Percentiles rank a stretch among this genome's conserved stretches.
phyloP scores from a whole-genome alignment of 2,113 vertebrate genomes.

The Microtus pennsylvanicus region DNA sequence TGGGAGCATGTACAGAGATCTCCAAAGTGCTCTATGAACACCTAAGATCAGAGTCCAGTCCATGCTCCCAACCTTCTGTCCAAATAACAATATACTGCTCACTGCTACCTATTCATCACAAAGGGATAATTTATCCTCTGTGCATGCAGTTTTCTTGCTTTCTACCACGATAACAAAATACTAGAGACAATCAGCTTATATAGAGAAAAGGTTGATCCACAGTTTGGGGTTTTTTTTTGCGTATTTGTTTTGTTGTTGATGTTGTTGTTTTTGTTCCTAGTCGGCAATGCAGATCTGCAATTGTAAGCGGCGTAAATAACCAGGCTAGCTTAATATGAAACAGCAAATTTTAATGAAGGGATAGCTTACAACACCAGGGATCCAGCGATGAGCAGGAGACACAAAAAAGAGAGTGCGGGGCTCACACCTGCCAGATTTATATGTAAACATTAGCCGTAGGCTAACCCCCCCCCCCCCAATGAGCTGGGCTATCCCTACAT shows the following conservation, averaged over 20 bases:
- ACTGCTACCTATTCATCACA: background rate
- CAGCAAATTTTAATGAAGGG: no score
- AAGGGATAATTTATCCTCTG: background rate
- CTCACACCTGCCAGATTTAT: no score
- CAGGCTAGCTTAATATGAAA: no score
- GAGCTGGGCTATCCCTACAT: no score
- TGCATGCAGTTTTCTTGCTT: slow-evolving; percentile 18
- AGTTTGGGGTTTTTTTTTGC: no score
- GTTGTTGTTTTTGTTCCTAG: background rate
- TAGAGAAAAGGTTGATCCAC: background rate
- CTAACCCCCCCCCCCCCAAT: rapidly evolving
- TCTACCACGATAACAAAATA: background rate
- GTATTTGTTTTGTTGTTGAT: no score
- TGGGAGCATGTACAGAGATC: background rate
- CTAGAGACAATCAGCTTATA: background rate
- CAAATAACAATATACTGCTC: background rate
- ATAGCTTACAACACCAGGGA: no score
- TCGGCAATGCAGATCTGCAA: background rate
- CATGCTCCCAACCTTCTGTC: background rate
- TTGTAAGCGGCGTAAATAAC: no score
- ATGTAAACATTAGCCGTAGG: no score
- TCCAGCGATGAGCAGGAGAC: no score
- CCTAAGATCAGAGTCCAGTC: background rate
- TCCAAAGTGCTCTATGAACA: background rate
- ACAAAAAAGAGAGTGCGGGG: no score